Conservation (phyloP, 2,888 invertebrate genomes). For the Athrips mouffetella region DNA sequence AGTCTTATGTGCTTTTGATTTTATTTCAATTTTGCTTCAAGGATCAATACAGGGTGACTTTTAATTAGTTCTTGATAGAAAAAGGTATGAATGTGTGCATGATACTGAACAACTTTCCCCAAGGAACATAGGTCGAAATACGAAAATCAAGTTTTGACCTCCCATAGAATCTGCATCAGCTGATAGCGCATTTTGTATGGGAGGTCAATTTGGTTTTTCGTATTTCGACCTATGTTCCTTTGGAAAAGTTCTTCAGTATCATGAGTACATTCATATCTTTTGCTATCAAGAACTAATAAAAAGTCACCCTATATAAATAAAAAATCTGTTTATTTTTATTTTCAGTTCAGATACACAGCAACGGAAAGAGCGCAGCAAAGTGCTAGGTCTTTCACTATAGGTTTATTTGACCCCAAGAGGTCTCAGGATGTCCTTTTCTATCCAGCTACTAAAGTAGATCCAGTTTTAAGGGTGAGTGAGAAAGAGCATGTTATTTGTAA, state of each 20-base stretch:
- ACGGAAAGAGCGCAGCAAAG: constrained; percentile 87
- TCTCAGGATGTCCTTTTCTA: constrained; percentile 81
- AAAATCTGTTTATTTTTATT: constrained; percentile 29
- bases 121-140: too few species aligned
- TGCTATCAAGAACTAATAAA: neutral
- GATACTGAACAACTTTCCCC: too few species aligned
- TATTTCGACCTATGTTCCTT: too few species aligned
- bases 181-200: too few species aligned
- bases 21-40: neutral
- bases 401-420: constrained; percentile 83
- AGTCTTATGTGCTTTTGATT: neutral
- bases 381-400: constrained; percentile 85
- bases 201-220: too few species aligned
- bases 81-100: too few species aligned
- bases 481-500: neutral
- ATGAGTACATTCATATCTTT: too few species aligned
- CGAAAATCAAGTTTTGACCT: too few species aligned
- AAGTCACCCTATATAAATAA: neutral
- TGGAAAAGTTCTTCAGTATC: too few species aligned
- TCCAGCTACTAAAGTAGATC: constrained; percentile 80
- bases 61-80: too few species aligned
- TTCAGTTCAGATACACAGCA: constrained; percentile 86
- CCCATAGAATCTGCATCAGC: too few species aligned
- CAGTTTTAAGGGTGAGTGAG: constrained; percentile 81
- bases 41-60: too few species aligned